phyloP scores from a whole-genome alignment of 2,113 vertebrate genomes.

The Anseranas semipalmata region DNA sequence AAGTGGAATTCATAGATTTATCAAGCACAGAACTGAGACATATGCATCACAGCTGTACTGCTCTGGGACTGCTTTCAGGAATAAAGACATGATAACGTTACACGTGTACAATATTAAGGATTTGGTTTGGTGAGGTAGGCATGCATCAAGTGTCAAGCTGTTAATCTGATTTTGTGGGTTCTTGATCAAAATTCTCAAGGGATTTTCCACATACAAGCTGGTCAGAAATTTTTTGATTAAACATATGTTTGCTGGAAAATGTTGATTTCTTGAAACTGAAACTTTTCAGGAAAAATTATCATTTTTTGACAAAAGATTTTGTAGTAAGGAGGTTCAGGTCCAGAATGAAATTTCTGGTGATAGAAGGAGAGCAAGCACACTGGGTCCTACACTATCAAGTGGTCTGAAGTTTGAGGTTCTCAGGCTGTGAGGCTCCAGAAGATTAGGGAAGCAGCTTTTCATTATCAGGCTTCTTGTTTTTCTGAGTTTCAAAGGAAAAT shows the following conservation, averaged over 20 bases:
- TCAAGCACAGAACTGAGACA: background rate
- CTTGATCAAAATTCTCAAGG: background rate
- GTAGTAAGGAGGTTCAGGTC: background rate
- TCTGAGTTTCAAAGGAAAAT: background rate
- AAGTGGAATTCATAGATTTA: background rate
- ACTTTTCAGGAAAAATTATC: background rate
- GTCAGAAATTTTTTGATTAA: background rate
- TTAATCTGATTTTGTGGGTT: background rate
- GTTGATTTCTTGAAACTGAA: background rate
- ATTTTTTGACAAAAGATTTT: background rate
- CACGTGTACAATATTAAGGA: background rate
- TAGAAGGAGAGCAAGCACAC: background rate
- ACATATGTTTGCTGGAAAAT: background rate
- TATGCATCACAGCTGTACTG: background rate
- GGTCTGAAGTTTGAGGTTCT: background rate
- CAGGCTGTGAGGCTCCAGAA: background rate
- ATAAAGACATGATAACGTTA: background rate
- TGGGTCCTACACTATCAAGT: background rate
- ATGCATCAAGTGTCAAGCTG: background rate
- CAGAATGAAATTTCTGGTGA: background rate
- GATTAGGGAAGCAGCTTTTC: background rate
- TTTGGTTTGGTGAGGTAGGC: background rate
- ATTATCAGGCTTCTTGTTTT: background rate
- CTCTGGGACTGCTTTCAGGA: background rate
- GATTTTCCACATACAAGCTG: background rate